phyloP scores from a whole-genome alignment of 1,140 invertebrate species.

The Pseudomyrmex gracilis region DNA sequence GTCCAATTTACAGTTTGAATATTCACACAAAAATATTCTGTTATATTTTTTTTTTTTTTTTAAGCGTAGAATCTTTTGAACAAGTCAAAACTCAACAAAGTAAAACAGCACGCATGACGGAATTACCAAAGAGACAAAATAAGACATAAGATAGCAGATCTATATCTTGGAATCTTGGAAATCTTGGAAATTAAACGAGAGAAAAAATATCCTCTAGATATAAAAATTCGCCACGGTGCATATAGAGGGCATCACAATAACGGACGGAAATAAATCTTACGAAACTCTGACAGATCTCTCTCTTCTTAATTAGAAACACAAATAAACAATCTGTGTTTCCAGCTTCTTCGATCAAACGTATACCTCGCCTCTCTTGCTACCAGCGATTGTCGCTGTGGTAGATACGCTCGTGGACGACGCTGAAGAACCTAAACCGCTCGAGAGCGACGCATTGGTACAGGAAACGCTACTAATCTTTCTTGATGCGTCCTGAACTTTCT shows the following conservation, averaged over 20 bases:
- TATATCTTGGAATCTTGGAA: too few species aligned
- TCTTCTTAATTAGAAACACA: constrained; percentile 12
- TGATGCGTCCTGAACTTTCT: constrained; percentile 68
- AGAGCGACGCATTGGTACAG: constrained; percentile 66
- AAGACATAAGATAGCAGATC: background rate
- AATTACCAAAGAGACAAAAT: constrained; percentile 1
- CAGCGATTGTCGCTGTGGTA: constrained; percentile 47
- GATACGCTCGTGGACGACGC: constrained; percentile 32
- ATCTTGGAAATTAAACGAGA: background rate
- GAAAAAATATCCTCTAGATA: background rate
- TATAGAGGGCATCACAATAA: constrained; percentile 37
- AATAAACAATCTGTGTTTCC: background rate
- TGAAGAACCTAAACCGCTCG: constrained; percentile 32
- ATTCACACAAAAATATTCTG: background rate
- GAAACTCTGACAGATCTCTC: constrained; percentile 1
- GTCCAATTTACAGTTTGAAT: background rate
- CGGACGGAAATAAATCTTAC: constrained; percentile 50
- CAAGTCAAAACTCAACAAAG: background rate
- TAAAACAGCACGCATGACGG: background rate
- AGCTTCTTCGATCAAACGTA: constrained; percentile 81
- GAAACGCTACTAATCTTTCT: constrained; percentile 78
- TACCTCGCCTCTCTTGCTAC: constrained; percentile 84
- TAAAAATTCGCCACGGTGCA: background rate
- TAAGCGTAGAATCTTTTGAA: background rate
- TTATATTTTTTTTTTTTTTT: background rate